phyloP scores from a whole-genome alignment of 2,888 invertebrate species.

The Stictocephala bisonia region DNA sequence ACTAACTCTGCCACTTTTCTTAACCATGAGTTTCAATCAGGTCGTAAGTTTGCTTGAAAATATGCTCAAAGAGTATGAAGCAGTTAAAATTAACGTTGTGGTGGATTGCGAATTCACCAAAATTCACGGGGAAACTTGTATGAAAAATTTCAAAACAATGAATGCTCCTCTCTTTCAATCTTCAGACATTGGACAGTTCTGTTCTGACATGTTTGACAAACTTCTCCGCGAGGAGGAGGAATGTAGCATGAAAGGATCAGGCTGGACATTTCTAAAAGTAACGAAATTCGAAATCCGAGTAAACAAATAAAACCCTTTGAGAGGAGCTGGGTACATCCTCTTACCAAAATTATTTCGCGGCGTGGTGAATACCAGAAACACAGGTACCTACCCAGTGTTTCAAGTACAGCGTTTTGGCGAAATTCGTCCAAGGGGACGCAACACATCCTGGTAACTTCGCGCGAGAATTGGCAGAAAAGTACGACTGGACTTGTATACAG shows the following conservation, averaged over 20 bases:
- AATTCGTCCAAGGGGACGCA: not conserved
- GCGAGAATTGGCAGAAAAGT: constrained; percentile 19
- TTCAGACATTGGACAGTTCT: not conserved
- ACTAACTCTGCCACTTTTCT: not conserved
- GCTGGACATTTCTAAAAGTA: constrained; percentile 15
- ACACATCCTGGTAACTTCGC: not conserved
- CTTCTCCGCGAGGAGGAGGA: not conserved
- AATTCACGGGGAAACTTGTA: not conserved
- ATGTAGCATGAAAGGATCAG: constrained; percentile 11
- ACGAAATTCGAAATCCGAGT: constrained; percentile 1
- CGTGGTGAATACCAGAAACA: not conserved
- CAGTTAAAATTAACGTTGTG: constrained; percentile 1
- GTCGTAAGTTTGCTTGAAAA: not conserved
- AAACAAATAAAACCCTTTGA: not conserved
- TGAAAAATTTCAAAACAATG: constrained; percentile 11
- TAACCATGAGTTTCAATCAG: not conserved
- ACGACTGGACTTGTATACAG: constrained; percentile 2
- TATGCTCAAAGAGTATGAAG: not conserved
- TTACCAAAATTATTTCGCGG: not conserved
- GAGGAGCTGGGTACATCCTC: not conserved
- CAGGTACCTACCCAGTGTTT: not conserved
- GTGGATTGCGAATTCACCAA: constrained; percentile 3
- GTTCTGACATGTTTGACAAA: constrained; percentile 8
- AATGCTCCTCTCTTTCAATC: constrained; percentile 9
- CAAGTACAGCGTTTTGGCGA: not conserved